Percentiles rank a stretch among this genome's conserved stretches.
phyloP scores from a whole-genome alignment of 2,888 invertebrate genomes.

The Linnaemya tessellans region DNA sequence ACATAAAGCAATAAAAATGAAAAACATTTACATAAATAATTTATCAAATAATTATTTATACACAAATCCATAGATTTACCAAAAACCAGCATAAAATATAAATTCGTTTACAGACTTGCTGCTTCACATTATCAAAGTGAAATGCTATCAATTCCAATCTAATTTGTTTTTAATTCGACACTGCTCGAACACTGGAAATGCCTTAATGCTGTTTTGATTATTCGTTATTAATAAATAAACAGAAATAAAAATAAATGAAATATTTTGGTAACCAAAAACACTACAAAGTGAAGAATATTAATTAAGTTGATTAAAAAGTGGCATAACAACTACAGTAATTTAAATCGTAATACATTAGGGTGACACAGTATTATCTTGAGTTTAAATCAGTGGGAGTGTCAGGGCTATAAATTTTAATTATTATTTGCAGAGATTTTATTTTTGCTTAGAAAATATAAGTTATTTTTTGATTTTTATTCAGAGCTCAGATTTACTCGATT shows the following conservation, averaged over 20 bases:
- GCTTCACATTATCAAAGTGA: background rate
- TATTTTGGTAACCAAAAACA: slow-evolving; percentile 4
- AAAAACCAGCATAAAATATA: background rate
- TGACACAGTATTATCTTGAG: too few species aligned
- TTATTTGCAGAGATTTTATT: too few species aligned
- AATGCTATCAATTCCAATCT: slow-evolving; percentile 62
- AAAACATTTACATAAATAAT: slow-evolving; percentile 44
- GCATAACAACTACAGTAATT: background rate
- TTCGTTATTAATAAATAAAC: slow-evolving; percentile 33
- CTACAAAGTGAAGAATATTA: slow-evolving; percentile 30
- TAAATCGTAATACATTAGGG: background rate
- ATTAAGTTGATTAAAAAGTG: slow-evolving; percentile 43
- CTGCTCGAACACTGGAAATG: slow-evolving; percentile 19
- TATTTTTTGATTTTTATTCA: too few species aligned
- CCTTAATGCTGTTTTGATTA: slow-evolving; percentile 50
- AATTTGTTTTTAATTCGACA: slow-evolving; percentile 69
- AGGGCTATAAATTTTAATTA: too few species aligned
- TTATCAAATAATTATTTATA: slow-evolving; percentile 32
- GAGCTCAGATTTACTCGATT: too few species aligned
- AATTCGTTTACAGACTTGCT: slow-evolving; percentile 15
- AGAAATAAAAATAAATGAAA: background rate
- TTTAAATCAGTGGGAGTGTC: too few species aligned
- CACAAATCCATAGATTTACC: slow-evolving; percentile 18
- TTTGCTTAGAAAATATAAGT: too few species aligned
- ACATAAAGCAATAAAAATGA: background rate